Evolutionary conservation across 2,888 invertebrate genomes (phyloP).

Genomic region (Andrena minutula): DNA sequence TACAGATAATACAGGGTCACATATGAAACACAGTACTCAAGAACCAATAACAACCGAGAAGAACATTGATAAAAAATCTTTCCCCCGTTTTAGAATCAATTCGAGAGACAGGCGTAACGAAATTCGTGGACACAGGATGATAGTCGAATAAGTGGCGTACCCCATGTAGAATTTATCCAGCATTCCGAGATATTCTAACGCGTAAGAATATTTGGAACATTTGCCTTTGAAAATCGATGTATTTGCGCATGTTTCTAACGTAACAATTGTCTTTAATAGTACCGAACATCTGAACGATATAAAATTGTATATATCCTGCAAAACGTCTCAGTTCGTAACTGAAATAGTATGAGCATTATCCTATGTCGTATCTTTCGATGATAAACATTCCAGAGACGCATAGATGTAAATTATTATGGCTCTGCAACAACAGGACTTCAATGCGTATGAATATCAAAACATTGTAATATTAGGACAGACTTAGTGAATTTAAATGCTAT

Average conservation of each 20-base stretch:
- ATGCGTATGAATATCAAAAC: conserved; percentile 46
- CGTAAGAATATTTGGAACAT: conserved; percentile 48
- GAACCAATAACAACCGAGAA: conserved; percentile 22
- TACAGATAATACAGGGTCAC: conserved; percentile 67
- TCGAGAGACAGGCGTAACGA: conserved; percentile 24
- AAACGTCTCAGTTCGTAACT: conserved; percentile 26
- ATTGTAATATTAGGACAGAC: conserved; percentile 20
- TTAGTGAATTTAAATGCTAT: conserved; percentile 48
- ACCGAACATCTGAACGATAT: conserved; percentile 26
- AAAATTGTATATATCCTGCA: conserved; percentile 63
- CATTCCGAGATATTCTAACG: conserved; percentile 17
- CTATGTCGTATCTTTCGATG: conserved; percentile 23
- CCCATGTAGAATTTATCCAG: conserved; percentile 8
- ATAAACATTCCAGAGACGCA: conserved; percentile 31
- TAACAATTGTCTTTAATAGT: conserved; percentile 10
- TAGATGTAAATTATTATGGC: conserved; percentile 38
- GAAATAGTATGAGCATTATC: conserved; percentile 30
- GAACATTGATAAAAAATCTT: conserved; percentile 26
- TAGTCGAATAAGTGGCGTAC: conserved; percentile 7
- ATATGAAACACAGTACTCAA: conserved; percentile 21
- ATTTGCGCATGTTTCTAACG: conserved; percentile 15
- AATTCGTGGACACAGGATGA: conserved; percentile 9
- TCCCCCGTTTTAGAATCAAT: conserved; percentile 11
- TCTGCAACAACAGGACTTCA: conserved; percentile 25
- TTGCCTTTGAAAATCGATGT: conserved; percentile 23